These are phyloP conservation scores for Meghimatium bilineatum DNA, from an alignment of 2,888 invertebrate species.

Conservation along the genomic window DNA sequence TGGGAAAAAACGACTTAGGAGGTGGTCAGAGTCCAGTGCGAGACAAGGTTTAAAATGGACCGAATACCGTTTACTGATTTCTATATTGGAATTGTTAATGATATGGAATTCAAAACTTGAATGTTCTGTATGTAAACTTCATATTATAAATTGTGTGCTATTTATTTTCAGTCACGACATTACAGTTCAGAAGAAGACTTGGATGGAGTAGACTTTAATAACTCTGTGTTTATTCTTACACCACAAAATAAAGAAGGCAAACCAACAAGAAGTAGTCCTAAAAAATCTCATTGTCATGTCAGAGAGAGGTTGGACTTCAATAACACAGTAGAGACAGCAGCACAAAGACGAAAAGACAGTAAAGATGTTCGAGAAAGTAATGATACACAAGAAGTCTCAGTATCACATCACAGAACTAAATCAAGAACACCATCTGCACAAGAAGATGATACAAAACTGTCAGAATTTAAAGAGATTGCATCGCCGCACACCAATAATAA, in stretches of 20 bases:
- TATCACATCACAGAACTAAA: neutral
- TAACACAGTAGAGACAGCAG: conserved; percentile 51
- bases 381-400: neutral
- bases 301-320: conserved; percentile 66
- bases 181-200: conserved; percentile 52
- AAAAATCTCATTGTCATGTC: conserved; percentile 56
- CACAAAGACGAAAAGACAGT: conserved; percentile 52
- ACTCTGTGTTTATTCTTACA: conserved; percentile 49
- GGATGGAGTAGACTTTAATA: conserved; percentile 44
- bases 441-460: neutral
- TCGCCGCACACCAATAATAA: neutral
- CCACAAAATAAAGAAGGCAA: conserved; percentile 47
- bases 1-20: too few species aligned
- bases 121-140: neutral
- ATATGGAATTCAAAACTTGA: neutral
- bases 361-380: conserved; percentile 16
- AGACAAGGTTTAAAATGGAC: too few species aligned
- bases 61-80: too few species aligned
- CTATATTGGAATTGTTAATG: too few species aligned
- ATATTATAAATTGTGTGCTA: neutral
- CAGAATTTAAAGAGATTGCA: neutral
- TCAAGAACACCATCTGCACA: neutral
- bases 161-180: conserved; percentile 44
- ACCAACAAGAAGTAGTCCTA: conserved; percentile 11
- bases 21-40: too few species aligned